Evolutionary conservation across 2,797 vertebrate genomes (phyloP), one percentile per base, ranked within the genome.

Genomic region (Myotis vivesi): DNA sequence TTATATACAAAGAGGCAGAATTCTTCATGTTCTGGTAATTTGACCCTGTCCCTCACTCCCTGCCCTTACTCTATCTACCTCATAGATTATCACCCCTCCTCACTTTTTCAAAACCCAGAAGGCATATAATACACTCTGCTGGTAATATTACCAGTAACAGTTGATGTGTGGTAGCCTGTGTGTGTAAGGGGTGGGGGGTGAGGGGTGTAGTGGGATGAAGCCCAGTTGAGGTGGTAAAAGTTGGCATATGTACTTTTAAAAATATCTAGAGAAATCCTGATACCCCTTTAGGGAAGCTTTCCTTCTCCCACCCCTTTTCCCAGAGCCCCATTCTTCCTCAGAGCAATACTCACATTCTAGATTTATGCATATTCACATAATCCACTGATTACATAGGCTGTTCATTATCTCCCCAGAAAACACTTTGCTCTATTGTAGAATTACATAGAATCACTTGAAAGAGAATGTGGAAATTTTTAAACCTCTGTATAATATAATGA

Each of bases 121-220:
- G 23, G 15, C 30, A 80, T 46, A 4, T 8, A 38, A 57, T 57
- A 16, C 0, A 3, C 2, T 59, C 11, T 59, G 33, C 17, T 71
- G 53, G 1, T 41, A 53, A 69, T 49, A 72, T 28, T 22, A 89
- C 51, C 8, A 53, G 22, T 69, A 62, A 68, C 17, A 36, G 7
- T 55, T 53, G 30, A 17, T 16, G 9, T 49, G 6, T 23, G 2
- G 59, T 49, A n/a, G 2, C 49, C n/a, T 28, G 16, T 72, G 4
- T 41, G 20, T 75, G 5, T 3, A 28, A 28, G 3, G 3, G 9
- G 17, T 8, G 3, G 9, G 1, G 4, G 1, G 4, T 1, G 1
- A 2, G 25, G 57, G 11, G 11, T 59, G 2, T 59, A 59, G 57
- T 28, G 10, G 5, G 25, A 28, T 28, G 64, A 5, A 49, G 25